Conservation (phyloP, 1,140 invertebrate species). For the Campoletis sonorensis region DNA sequence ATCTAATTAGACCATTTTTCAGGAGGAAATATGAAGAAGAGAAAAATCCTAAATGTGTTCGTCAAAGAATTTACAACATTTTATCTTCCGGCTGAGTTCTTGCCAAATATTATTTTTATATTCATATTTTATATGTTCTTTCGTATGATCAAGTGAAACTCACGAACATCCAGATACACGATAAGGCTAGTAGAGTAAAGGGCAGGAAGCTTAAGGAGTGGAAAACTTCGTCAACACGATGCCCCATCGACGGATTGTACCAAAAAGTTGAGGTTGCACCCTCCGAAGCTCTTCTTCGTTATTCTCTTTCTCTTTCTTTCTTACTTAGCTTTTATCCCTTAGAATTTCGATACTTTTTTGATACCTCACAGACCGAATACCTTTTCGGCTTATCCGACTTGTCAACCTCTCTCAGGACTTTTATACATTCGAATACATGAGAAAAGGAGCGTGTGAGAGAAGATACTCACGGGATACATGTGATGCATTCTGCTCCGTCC, state of each 20-base stretch:
- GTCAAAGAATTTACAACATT: no score
- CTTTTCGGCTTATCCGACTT: constrained; percentile 46
- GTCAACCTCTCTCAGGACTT: constrained; percentile 35
- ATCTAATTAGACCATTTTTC: no score
- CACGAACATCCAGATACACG: neutral
- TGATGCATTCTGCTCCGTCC: neutral
- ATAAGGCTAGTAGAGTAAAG: neutral
- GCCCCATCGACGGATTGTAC: neutral
- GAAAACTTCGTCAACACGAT: constrained; percentile 1
- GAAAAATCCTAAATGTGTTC: no score
- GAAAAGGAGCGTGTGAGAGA: neutral
- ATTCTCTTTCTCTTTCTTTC: neutral
- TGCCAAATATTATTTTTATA: no score
- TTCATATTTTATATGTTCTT: no score
- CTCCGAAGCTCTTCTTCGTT: constrained; percentile 37
- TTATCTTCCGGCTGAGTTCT: no score
- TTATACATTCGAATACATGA: neutral
- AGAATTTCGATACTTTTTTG: constrained; percentile 35
- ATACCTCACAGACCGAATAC: constrained; percentile 1
- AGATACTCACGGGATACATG: neutral
- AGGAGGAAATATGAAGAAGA: no score
- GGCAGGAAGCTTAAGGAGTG: neutral
- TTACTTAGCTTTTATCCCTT: neutral
- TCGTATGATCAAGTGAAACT: neutral
- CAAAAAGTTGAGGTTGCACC: neutral